Conservation (phyloP, 1,140 invertebrate genomes). For the Adelges cooleyi region DNA sequence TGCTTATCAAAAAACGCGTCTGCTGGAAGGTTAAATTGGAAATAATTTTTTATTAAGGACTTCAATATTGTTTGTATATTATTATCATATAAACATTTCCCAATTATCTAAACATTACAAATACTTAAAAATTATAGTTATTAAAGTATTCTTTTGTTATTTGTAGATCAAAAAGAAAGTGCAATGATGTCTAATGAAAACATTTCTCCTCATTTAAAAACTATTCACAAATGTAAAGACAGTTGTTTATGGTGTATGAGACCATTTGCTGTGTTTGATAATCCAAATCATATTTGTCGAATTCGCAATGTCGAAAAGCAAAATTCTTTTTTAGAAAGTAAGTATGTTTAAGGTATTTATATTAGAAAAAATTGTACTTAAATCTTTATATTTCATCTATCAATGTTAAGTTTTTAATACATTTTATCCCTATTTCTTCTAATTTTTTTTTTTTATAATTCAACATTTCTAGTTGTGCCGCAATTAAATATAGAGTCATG, state of each 20-base stretch:
- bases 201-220: neutral
- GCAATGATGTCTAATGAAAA: neutral
- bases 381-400: neutral
- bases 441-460: neutral
- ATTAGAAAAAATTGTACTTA: neutral
- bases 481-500: slow-evolving; percentile 1
- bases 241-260: neutral
- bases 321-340: neutral
- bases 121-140: neutral
- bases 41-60: neutral
- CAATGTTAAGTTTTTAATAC: neutral
- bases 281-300: neutral
- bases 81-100: too few species aligned
- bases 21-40: too few species aligned
- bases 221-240: neutral
- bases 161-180: neutral
- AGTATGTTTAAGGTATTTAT: neutral
- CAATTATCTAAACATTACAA: neutral
- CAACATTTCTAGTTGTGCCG: neutral
- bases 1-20: too few species aligned
- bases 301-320: neutral
- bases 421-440: neutral
- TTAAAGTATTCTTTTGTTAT: neutral
- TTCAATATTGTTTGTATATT: too few species aligned
- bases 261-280: neutral